Conservation (phyloP, 2,113 vertebrate genomes). For the Ptilonorhynchus violaceus region DNA sequence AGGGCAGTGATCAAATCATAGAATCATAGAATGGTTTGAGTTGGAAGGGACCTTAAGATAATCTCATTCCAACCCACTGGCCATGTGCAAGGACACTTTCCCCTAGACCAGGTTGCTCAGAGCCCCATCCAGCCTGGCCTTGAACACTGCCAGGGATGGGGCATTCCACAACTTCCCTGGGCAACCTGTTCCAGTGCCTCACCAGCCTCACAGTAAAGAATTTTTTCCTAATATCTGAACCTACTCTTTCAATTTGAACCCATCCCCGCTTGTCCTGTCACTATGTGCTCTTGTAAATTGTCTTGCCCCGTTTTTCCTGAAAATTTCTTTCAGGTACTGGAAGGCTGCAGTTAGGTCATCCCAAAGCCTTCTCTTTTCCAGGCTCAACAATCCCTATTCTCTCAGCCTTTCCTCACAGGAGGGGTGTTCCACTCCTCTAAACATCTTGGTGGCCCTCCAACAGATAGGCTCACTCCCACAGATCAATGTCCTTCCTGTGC, state of each 20-base stretch:
- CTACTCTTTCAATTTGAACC: background rate
- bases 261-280: background rate
- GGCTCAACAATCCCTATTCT: background rate
- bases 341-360: background rate
- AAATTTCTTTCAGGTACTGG: background rate
- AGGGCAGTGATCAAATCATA: background rate
- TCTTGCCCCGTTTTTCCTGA: background rate
- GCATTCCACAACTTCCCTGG: background rate
- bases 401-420: background rate
- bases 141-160: background rate
- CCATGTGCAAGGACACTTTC: background rate
- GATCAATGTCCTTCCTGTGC: background rate
- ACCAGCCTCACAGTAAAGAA: background rate
- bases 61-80: background rate
- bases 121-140: background rate
- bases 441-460: background rate
- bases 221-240: background rate
- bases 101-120: background rate
- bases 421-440: background rate
- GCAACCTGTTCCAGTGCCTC: background rate
- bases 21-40: background rate
- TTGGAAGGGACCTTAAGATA: background rate
- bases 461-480: background rate
- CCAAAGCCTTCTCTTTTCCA: background rate
- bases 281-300: background rate